phyloP scores from a whole-genome alignment of 2,113 vertebrate species.

The Oncorhynchus tshawytscha region DNA sequence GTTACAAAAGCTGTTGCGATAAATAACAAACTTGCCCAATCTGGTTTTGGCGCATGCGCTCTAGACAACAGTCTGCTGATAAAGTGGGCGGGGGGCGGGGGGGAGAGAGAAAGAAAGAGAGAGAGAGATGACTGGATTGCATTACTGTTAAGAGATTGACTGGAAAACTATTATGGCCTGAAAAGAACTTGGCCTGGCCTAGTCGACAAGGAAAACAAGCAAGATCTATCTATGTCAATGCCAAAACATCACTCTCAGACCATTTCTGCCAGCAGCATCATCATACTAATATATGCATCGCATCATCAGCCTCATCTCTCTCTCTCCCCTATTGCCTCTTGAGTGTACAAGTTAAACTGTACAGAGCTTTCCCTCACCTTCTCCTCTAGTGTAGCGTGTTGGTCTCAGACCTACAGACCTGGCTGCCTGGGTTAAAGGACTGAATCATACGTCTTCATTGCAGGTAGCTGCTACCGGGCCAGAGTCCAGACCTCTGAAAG shows the following conservation, averaged over 20 bases:
- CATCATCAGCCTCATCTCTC: conserved; percentile 20
- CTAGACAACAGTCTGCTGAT: too few species aligned
- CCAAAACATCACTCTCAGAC: conserved; percentile 68
- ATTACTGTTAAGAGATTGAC: conserved; percentile 69
- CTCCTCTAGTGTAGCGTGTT: background rate
- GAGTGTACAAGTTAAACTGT: too few species aligned
- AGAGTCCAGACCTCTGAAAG: conserved; percentile 9
- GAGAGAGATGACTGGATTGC: conserved; percentile 53
- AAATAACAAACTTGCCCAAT: too few species aligned
- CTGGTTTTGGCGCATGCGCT: too few species aligned
- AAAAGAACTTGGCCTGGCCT: conserved; percentile 66
- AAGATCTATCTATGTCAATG: conserved; percentile 60
- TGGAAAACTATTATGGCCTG: conserved; percentile 64
- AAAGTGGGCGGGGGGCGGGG: too few species aligned
- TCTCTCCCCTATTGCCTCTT: too few species aligned
- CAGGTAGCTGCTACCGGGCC: conserved; percentile 24
- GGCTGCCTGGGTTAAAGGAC: background rate
- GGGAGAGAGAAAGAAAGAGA: background rate
- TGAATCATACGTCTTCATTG: background rate
- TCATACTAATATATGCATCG: conserved; percentile 62
- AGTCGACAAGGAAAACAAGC: conserved; percentile 68
- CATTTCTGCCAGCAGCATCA: conserved; percentile 65
- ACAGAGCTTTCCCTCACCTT: too few species aligned
- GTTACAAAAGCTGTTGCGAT: too few species aligned
- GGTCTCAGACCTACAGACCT: background rate